phyloP scores from a whole-genome alignment of 2,113 vertebrate species.

The Atherinomorus stipes region DNA sequence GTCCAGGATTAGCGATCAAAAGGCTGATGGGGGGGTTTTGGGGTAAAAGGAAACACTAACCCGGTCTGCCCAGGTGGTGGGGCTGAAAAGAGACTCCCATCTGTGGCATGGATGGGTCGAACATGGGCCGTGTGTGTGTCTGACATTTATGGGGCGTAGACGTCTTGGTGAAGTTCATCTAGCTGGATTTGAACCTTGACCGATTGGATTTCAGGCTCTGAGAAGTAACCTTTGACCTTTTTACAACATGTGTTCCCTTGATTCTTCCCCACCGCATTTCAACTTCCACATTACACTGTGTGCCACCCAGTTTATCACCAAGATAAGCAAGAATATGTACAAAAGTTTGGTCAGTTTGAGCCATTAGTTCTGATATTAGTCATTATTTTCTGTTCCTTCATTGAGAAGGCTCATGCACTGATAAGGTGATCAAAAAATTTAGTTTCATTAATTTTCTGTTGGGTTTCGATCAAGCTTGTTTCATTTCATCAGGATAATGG shows the following conservation, averaged over 20 bases:
- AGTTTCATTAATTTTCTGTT: no score
- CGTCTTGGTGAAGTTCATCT: slow-evolving; percentile 79
- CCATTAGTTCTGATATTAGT: no score
- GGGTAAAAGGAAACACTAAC: slow-evolving; percentile 70
- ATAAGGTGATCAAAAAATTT: no score
- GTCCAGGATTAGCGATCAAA: slow-evolving; percentile 82
- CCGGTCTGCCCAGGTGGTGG: slow-evolving; percentile 77
- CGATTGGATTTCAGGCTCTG: slow-evolving; percentile 78
- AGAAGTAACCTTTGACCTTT: slow-evolving; percentile 58
- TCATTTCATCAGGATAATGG: neutral
- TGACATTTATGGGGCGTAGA: slow-evolving; percentile 70
- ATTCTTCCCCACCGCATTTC: slow-evolving; percentile 40
- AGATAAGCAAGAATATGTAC: no score
- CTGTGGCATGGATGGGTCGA: slow-evolving; percentile 63
- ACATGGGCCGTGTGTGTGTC: slow-evolving; percentile 30
- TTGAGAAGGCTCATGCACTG: no score
- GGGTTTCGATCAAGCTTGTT: neutral
- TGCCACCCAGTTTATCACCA: neutral
- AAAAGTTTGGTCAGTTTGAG: no score
- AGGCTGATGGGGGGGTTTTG: slow-evolving; percentile 38
- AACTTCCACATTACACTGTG: slow-evolving; percentile 2
- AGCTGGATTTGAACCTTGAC: slow-evolving; percentile 83
- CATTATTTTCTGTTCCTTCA: no score
- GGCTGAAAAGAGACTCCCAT: slow-evolving; percentile 69
- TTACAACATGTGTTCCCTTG: slow-evolving; percentile 62